Evolutionary conservation across 2,797 vertebrate species (phyloP).

Genomic region (Acestrorhynchus altus): DNA sequence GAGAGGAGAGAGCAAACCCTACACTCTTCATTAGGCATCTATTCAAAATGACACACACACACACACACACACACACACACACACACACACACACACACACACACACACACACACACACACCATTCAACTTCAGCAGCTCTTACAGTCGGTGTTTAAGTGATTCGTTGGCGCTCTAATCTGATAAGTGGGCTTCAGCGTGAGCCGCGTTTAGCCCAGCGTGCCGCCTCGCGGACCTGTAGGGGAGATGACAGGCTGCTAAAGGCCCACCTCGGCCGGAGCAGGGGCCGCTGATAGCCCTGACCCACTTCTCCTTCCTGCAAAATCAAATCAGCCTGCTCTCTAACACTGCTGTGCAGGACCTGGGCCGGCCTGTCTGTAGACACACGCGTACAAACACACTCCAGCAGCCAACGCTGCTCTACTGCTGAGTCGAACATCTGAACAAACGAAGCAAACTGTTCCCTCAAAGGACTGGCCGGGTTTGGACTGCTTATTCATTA

Average conservation of each 20-base stretch:
- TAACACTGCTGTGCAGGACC: constrained; percentile 28
- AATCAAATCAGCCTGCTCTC: constrained; percentile 41
- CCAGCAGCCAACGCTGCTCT: background rate
- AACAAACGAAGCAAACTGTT: no score
- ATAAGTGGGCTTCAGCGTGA: constrained; percentile 32
- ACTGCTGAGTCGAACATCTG: no score
- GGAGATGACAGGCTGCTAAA: constrained; percentile 5
- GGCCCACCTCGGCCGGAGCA: background rate
- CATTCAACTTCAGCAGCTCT: constrained; percentile 24
- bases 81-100: constrained; percentile 18
- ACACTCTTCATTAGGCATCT: background rate
- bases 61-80: constrained; percentile 11
- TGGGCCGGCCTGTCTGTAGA: background rate
- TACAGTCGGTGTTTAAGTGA: constrained; percentile 33
- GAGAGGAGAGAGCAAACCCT: constrained; percentile 1
- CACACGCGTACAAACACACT: no score
- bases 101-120: constrained; percentile 15
- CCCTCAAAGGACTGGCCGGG: no score
- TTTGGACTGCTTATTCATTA: no score
- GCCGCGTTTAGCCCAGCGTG: constrained; percentile 14
- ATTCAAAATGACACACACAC: constrained; percentile 2
- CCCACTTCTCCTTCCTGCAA: constrained; percentile 38
- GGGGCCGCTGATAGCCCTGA: constrained; percentile 1
- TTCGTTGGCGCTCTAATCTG: constrained; percentile 44
- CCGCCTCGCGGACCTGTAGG: background rate